Percentiles rank a stretch among this genome's conserved stretches.
These are phyloP conservation scores for Oceanodroma leucorhoa DNA, from an alignment of 2,797 vertebrate species.

Conservation along the genomic window DNA sequence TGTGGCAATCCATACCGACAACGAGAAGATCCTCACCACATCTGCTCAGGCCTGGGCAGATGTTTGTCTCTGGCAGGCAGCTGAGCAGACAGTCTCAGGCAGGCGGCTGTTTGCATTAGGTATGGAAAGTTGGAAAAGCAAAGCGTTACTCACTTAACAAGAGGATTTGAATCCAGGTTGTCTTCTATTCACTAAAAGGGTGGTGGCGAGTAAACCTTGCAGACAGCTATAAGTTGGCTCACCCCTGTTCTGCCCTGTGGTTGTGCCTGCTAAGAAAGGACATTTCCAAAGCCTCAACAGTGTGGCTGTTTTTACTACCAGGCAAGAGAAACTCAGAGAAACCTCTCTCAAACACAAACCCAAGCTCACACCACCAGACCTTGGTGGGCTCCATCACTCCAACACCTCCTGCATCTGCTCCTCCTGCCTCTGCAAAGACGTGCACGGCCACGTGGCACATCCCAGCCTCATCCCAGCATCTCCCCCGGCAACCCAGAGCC, in stretches of 20 bases:
- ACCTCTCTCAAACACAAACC: accelerated
- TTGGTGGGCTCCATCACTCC: not conserved
- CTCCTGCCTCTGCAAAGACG: not conserved
- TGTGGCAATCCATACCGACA: accelerated
- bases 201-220: not conserved
- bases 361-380: not conserved
- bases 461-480: not conserved
- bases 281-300: not conserved
- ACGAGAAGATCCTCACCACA: not conserved
- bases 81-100: not conserved
- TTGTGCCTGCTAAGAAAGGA: not conserved
- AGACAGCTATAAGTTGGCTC: not conserved
- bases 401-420: not conserved
- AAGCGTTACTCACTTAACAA: not conserved
- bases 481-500: not conserved
- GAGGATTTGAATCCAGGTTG: not conserved
- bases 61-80: not conserved
- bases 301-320: accelerated
- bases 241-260: accelerated
- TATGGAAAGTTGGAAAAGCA: not conserved
- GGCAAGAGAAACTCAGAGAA: not conserved
- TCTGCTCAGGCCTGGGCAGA: not conserved
- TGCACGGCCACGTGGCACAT: accelerated
- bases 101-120: not conserved
- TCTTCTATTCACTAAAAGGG: not conserved